phyloP scores from a whole-genome alignment of 2,888 invertebrate species.

The Vanessa cardui region DNA sequence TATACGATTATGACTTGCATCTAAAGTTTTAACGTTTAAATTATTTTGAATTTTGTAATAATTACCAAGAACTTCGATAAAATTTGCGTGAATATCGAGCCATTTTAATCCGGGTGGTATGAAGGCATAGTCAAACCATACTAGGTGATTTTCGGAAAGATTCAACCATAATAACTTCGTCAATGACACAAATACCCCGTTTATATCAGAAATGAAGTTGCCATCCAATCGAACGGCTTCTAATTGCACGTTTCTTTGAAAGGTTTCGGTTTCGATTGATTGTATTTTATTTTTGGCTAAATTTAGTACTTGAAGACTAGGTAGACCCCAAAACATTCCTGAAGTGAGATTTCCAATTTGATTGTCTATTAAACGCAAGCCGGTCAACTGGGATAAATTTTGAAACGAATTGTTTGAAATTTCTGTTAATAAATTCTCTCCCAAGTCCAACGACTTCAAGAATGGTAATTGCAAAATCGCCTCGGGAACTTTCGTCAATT shows the following conservation, averaged over 20 bases:
- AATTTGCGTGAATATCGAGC: constrained; percentile 95
- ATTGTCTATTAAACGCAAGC: constrained; percentile 94
- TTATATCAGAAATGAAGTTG: constrained; percentile 94
- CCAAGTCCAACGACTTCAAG: constrained; percentile 94
- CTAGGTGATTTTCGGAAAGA: constrained; percentile 94
- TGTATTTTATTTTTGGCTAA: constrained; percentile 95
- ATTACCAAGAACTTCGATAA: constrained; percentile 92
- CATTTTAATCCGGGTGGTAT: constrained; percentile 93
- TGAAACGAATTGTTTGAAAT: constrained; percentile 92
- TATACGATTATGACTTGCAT: constrained; percentile 94
- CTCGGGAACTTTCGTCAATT: constrained; percentile 91
- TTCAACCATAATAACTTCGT: constrained; percentile 93
- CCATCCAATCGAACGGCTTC: constrained; percentile 94
- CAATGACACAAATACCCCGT: constrained; percentile 93
- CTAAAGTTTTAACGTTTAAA: constrained; percentile 91
- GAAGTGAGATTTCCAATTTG: constrained; percentile 93
- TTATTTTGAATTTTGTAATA: constrained; percentile 93
- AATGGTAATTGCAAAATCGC: constrained; percentile 91
- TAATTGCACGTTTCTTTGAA: constrained; percentile 91
- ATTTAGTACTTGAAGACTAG: constrained; percentile 92
- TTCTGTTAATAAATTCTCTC: constrained; percentile 93
- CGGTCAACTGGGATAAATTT: constrained; percentile 93
- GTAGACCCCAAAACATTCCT: constrained; percentile 93
- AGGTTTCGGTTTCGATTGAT: constrained; percentile 91
- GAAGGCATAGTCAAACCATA: constrained; percentile 96